Base-by-base conservation (phyloP, 2,113 vertebrate genomes). In the Coryphaenoides rupestris region DNA sequence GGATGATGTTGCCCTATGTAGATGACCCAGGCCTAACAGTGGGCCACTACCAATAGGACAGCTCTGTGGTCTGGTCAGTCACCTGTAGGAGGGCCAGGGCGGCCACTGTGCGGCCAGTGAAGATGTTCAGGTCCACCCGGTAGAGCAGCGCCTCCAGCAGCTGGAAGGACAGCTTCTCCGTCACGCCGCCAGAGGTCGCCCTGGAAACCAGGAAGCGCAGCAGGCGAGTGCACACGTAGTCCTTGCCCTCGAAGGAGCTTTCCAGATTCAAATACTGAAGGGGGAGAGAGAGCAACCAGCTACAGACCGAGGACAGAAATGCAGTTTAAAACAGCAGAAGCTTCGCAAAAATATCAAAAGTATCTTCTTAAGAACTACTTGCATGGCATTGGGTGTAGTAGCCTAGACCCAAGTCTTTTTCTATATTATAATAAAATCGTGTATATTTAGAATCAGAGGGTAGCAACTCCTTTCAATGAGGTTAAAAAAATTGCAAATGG, bases 241-340 rank as follows among this genome's bases (percentile, higher is more conserved):
- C 96, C 72, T 98, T 98, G 60, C 94, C 95, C 79, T 98, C 94
- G 69, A 95, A 98, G 0, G 95, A 92, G 72, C 81, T 91, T 86
- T 98, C 96, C 74, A 98, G 79, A 72, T 84, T 92, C 73, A 99
- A 65, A 66, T 95, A 98, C 97, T 99, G 67, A 6, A 58, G 47
- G 58, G 53, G 13, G 19, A 58, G 5, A 56, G 16, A 15, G 58
- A 52, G 3, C 4, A 22, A 28, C 12, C 5, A 54, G 19, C 23
- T 19, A 26, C 49, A 63, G 3, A 19, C 16, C 3, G 14, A 1
- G 14, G 47, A 15, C 13, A 50, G 10, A 17, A 15, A 53, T 2
- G 49, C 2, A 6, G 33, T 40, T 40, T 10, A 40, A 40, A 40
- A 40, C 33, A 10, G 13, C 33, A 40, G 33, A 26, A 6, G 24